phyloP scores from a whole-genome alignment of 2,113 vertebrate genomes.

The Alligator sinensis region DNA sequence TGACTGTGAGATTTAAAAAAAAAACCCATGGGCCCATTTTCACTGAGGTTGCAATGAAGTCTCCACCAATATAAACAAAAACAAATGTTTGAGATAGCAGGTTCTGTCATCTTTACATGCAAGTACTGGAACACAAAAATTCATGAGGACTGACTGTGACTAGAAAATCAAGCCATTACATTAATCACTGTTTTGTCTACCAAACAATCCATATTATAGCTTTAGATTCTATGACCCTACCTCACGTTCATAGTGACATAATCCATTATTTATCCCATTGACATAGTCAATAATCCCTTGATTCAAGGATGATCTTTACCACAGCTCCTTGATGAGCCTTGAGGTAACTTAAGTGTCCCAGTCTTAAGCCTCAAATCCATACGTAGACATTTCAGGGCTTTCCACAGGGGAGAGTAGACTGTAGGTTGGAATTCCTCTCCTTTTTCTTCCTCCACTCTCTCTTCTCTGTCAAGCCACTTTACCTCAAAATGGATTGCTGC shows the following conservation, averaged over 20 bases:
- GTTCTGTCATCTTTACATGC: not conserved
- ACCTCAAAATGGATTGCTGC: too few relatives aligned
- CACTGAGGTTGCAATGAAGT: not conserved
- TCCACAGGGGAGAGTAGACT: too few relatives aligned
- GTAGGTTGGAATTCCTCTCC: too few relatives aligned
- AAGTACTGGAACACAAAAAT: not conserved
- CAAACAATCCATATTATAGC: not conserved
- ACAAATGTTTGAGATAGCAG: not conserved
- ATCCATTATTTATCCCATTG: too few relatives aligned
- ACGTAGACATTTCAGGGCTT: too few relatives aligned
- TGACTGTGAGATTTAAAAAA: not conserved
- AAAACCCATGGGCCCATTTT: not conserved
- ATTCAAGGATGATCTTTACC: too few relatives aligned
- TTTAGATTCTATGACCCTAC: not conserved
- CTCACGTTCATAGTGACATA: not conserved
- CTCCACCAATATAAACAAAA: accelerated
- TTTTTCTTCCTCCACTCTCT: too few relatives aligned
- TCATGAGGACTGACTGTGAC: not conserved
- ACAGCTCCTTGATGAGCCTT: too few relatives aligned
- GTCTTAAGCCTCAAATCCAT: too few relatives aligned
- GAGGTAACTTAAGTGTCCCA: too few relatives aligned
- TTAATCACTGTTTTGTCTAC: not conserved
- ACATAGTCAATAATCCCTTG: too few relatives aligned
- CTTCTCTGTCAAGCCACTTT: too few relatives aligned
- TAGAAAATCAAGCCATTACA: not conserved